Base-by-base conservation (phyloP, 2,888 invertebrate genomes). In the Altica lythri region DNA sequence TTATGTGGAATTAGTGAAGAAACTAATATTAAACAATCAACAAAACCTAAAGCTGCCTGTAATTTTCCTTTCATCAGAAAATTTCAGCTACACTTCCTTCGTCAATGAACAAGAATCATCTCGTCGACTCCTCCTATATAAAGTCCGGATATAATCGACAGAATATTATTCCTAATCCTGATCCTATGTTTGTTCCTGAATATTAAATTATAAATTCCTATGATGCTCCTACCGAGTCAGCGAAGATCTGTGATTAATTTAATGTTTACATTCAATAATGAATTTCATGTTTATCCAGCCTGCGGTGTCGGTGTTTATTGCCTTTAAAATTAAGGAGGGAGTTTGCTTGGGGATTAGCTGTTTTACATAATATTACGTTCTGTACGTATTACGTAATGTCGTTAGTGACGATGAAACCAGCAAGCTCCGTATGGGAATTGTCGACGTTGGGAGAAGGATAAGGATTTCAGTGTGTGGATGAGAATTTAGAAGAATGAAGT, bases 201-300 rank as follows among this genome's bases (percentile, higher is more conserved):
- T 50, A 50, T 50, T 50, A 50, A 47, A 47, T 47, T 53, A 53
- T 46, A 47, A 42, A 50, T 44, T 50, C 34, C 44, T 43, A n/a
- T 44, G 43, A 50, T 35, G 46, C 46, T 46, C 30, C 43, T 42
- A 16, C 42, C 42, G 51, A 51, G 51, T 51, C 50, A 51, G 45
- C 43, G 50, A 46, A 47, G 46, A 46, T 47, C 40, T 47, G 51
- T 34, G 46, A 47, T 47, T 55, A 47, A 51, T 55, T 40, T 30
- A 47, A 55, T 55, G 51, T 55, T 55, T 55, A 55, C 55, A 51
- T 51, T 51, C 50, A 51, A 55, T 55, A 55, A 55, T 55, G 55
- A 55, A 55, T 55, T 55, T 55, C 51, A 37, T 55, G 55, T 55
- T 53, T 53, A 53, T 53, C 47, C 35, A 48, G 53, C 55, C 46